Conservation (phyloP, 2,888 invertebrate species). For the Listrodromus nycthemerus region DNA sequence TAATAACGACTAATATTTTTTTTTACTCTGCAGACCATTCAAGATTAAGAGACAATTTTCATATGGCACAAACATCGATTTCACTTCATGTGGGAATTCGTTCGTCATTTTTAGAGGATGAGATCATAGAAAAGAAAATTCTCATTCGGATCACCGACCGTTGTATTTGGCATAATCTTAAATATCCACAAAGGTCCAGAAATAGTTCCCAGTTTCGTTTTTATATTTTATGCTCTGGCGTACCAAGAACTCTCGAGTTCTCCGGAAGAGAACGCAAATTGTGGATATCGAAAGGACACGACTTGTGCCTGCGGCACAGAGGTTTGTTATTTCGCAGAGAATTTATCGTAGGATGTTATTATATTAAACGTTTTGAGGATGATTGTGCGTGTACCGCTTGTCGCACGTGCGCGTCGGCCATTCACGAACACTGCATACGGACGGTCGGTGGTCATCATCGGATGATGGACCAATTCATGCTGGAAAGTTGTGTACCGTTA, state of each 20-base stretch:
- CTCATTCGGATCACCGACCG: neutral
- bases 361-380: slow-evolving; percentile 42
- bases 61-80: too few relatives aligned
- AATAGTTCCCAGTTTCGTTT: neutral
- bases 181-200: neutral
- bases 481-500: slow-evolving; percentile 73
- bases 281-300: slow-evolving; percentile 14
- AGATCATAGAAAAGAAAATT: neutral
- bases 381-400: slow-evolving; percentile 70
- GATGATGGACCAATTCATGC: slow-evolving; percentile 75
- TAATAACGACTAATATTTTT: too few relatives aligned
- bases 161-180: too few relatives aligned
- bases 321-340: slow-evolving; percentile 45
- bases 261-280: neutral
- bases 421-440: slow-evolving; percentile 67
- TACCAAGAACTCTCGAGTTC: neutral
- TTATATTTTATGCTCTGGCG: too few relatives aligned
- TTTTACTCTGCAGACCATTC: too few relatives aligned
- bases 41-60: too few relatives aligned
- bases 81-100: neutral
- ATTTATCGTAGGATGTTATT: slow-evolving; percentile 37
- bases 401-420: slow-evolving; percentile 60
- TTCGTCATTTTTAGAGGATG: neutral
- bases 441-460: slow-evolving; percentile 55
- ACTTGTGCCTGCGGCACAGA: neutral